Conservation (phyloP, 1,140 invertebrate species). For the Halesus radiatus region DNA sequence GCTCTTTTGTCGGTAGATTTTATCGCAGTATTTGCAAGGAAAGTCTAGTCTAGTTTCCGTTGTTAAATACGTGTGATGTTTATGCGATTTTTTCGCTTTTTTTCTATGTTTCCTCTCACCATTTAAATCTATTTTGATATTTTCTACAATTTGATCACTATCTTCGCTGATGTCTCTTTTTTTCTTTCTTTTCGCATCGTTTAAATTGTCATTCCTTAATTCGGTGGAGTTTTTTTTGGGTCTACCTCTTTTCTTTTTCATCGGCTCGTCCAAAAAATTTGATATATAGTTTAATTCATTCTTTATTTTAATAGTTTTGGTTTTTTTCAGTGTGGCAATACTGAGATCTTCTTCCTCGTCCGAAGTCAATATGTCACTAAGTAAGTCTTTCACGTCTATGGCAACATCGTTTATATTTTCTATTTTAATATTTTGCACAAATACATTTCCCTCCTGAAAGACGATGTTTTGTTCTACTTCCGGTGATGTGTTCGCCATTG, state of each 20-base stretch:
- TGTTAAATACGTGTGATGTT: too few relatives aligned
- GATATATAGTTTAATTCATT: constrained; percentile 2
- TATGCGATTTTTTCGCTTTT: too few relatives aligned
- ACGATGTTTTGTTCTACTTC: too few relatives aligned
- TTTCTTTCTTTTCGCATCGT: constrained; percentile 31
- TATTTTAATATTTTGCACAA: constrained; percentile 57
- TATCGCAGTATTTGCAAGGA: constrained; percentile 44
- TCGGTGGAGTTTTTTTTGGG: constrained; percentile 11
- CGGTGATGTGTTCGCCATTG: too few relatives aligned
- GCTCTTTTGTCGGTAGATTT: constrained; percentile 50
- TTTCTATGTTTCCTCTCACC: too few relatives aligned
- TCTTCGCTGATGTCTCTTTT: constrained; percentile 20
- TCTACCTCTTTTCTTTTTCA: constrained; percentile 25
- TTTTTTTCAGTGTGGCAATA: constrained; percentile 44
- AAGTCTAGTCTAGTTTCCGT: too few relatives aligned
- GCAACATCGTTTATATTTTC: neutral
- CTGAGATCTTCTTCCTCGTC: constrained; percentile 43
- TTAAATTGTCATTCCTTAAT: constrained; percentile 10
- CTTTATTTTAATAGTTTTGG: constrained; percentile 26
- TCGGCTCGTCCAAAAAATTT: constrained; percentile 9
- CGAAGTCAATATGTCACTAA: constrained; percentile 40
- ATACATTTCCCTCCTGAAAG: constrained; percentile 54
- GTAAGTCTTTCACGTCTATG: constrained; percentile 47
- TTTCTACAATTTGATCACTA: too few relatives aligned
- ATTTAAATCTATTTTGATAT: too few relatives aligned